Percentiles rank a stretch among this genome's conserved stretches.
Evolutionary conservation across 2,113 vertebrate genomes (phyloP).

Genomic region (Corydoras maculifer): DNA sequence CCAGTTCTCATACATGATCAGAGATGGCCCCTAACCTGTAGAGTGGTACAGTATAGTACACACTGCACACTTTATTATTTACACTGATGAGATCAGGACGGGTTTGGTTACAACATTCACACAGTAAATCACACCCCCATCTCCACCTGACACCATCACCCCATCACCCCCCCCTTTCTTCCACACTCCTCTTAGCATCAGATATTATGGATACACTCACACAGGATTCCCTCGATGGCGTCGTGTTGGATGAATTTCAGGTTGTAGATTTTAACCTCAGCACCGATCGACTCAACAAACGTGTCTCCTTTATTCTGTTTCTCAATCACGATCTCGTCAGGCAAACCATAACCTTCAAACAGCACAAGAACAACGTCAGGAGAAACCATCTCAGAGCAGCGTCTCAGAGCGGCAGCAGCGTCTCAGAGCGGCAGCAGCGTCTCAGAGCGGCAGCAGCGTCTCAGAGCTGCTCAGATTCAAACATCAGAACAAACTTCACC

Average conservation of each 20-base stretch:
- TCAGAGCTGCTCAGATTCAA: no score
- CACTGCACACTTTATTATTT: no score
- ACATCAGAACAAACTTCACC: constrained; percentile 51
- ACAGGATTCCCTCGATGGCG: constrained; percentile 87
- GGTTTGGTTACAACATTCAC: no score
- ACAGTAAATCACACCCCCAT: no score
- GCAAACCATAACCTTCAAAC: constrained; percentile 78
- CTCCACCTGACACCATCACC: no score
- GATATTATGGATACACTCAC: constrained; percentile 67
- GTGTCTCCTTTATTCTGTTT: constrained; percentile 80
- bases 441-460: no score
- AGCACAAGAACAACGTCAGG: not conserved
- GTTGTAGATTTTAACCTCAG: constrained; percentile 73
- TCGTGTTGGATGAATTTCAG: constrained; percentile 88
- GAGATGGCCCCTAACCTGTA: not conserved
- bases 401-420: no score
- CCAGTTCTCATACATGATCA: not conserved
- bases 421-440: no score
- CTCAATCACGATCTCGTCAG: constrained; percentile 91
- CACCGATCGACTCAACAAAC: constrained; percentile 82
- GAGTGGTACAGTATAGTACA: no score
- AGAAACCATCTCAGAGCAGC: not conserved
- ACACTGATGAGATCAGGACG: not conserved
- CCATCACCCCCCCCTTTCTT: no score
- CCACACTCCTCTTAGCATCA: no score